Conservation (phyloP, 2,888 invertebrate species). For the Bruchidius siliquastri region DNA sequence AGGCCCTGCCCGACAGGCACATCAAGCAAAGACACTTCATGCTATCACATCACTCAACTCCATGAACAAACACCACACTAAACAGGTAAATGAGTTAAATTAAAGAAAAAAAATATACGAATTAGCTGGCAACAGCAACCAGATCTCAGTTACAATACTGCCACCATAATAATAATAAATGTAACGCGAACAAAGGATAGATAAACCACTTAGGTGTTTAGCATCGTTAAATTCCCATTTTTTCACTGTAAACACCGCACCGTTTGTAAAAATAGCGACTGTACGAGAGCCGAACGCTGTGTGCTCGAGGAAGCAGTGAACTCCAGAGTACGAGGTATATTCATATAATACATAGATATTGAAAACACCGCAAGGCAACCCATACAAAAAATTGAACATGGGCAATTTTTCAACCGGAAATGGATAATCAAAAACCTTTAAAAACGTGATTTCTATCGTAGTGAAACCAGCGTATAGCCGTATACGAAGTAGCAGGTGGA, state of each 20-base stretch:
- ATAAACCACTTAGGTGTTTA: constrained; percentile 17
- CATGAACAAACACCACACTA: neutral
- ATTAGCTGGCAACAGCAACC: neutral
- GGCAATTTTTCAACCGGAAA: too few species aligned
- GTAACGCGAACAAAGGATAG: constrained; percentile 18
- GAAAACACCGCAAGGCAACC: too few species aligned
- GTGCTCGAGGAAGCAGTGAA: neutral
- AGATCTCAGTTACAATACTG: neutral
- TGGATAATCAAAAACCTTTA: too few species aligned
- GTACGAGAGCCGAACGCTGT: neutral
- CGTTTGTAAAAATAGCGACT: constrained; percentile 10
- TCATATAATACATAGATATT: neutral
- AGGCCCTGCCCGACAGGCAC: constrained; percentile 10
- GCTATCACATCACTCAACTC: constrained; percentile 8
- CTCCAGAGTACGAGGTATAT: neutral
- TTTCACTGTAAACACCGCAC: constrained; percentile 5
- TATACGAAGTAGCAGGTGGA: too few species aligned
- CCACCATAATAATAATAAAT: constrained; percentile 14
- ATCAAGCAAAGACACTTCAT: constrained; percentile 23
- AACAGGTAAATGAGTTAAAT: neutral
- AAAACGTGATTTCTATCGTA: too few species aligned
- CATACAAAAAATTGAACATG: too few species aligned
- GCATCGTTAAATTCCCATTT: constrained; percentile 10
- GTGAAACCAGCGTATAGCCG: too few species aligned
- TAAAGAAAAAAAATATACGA: neutral